Evolutionary conservation across 1,140 invertebrate species (phyloP), one percentile per base, ranked within the genome.

Genomic region (Probaryconus sp.): DNA sequence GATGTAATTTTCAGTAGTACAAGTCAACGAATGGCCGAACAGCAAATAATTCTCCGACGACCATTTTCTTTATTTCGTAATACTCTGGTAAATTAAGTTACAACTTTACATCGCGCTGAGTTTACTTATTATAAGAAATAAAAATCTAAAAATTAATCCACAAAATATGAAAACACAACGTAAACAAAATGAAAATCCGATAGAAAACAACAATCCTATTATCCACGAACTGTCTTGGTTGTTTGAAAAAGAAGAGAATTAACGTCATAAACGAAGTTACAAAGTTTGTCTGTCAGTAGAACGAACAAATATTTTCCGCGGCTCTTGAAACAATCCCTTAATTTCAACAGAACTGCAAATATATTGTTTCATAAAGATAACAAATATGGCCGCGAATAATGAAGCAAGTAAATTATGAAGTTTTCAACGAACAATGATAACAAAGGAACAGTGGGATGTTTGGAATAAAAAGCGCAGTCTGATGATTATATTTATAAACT

Each of bases 311-410:
- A n/a, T n/a, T n/a, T n/a, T n/a, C n/a, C n/a, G n/a, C n/a, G n/a
- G 30, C 42, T 26, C 47, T 48, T 18, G 47, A 63, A 51, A 63
- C 60, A 63, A 61, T 50, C 35, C 33, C 35, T n/a, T 61, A 30
- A 61, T 61, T 63, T 51, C 35, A 21, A 10, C 35, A 13, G 26
- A 20, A 56, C 37, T 31, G 47, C 60, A 63, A 63, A 63, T 63
- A 63, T 43, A 51, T 63, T 63, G 38, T 43, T 51, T 33, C 47
- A 35, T 63, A 53, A 64, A 45, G 61, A 64, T 47, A 64, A 64
- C 61, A 64, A 64, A 64, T 64, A 45, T 30, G 50, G 42, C 38
- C 11, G 1, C 17, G 20, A 40, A 67, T 67, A 67, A 68, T 50
- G 51, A 68, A 45, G 5, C 63, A 42, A 67, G 24, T 68, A 33